phyloP scores from a whole-genome alignment of 2,797 vertebrate species.

The Sebastes kiyomatsui region DNA sequence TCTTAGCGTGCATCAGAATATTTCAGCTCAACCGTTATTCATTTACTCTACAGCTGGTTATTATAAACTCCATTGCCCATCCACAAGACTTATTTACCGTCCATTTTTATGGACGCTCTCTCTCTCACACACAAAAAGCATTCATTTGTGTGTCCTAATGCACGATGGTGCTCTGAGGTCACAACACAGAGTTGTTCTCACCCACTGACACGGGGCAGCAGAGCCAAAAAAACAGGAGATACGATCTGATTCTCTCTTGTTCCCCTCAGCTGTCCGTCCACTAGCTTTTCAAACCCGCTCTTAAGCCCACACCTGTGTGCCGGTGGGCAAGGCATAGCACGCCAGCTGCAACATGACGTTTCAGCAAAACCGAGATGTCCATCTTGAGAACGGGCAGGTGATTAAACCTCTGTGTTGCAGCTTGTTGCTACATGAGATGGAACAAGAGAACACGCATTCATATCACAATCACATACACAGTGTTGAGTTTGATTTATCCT shows the following conservation, averaged over 20 bases:
- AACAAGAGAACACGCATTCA: slow-evolving; percentile 32
- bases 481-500: slow-evolving; percentile 46
- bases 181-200: slow-evolving; percentile 14
- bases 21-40: background rate
- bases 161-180: slow-evolving; percentile 15
- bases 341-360: slow-evolving; percentile 41
- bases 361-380: slow-evolving; percentile 19
- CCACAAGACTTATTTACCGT: slow-evolving; percentile 12
- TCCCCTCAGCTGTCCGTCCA: slow-evolving; percentile 25
- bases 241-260: slow-evolving; percentile 32
- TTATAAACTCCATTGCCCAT: slow-evolving; percentile 3
- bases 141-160: slow-evolving; percentile 10
- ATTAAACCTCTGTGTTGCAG: slow-evolving; percentile 49
- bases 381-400: slow-evolving; percentile 57
- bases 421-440: slow-evolving; percentile 26
- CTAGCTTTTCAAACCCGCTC: background rate
- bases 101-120: slow-evolving; percentile 7
- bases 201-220: background rate
- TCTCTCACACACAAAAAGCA: background rate
- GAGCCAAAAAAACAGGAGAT: slow-evolving; percentile 44
- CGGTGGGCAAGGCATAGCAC: slow-evolving; percentile 33
- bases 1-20: background rate
- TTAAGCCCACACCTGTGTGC: slow-evolving; percentile 60
- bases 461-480: slow-evolving; percentile 20
- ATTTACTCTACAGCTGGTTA: slow-evolving; percentile 22